Base-by-base conservation (phyloP, 2,888 invertebrate species). In the Unio pictorum region DNA sequence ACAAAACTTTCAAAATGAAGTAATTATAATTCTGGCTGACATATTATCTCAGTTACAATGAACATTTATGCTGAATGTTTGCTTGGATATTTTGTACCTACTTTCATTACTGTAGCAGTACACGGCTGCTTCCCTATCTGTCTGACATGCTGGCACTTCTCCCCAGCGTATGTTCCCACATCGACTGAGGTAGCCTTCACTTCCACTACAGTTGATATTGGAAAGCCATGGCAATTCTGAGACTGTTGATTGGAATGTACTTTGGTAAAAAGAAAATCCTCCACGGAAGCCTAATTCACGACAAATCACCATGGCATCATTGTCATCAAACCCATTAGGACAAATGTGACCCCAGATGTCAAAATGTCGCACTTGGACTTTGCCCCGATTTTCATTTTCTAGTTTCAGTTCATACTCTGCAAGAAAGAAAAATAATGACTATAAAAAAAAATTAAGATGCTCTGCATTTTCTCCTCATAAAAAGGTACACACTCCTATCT, bases 181-280 rank as follows among this genome's bases (percentile, higher is more conserved):
- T 45, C 79, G 73, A 45, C 78, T 80, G n/a, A 85, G 68, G 55
- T 79, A 80, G 18, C 76, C 75, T 65, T 85, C 86, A 30, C 79
- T 73, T 30, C 87, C 85, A 4, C 72, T 81, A 66, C 86, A 87
- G 65, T 73, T 79, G 28, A 86, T 69, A 59, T 82, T 78, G 18
- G 84, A 80, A 90, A 95, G 69, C 80, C 80, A 79, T 1, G 78
- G 80, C n/a, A 82, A 71, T 58, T 73, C 75, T 68, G 59, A 54
- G 28, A 64, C 54, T 26, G 55, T 45, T 28, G 45, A 11, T 45
- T 45, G 45, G 62, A 67, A 77, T 66, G 67, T 63, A 54, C 73
- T 69, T 71, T 79, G 74, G 59, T 74, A 76, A 64, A 80, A 82
- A 15, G 83, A 78, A 57, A 82, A 78, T 4, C 85, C 85, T 5